Percentiles rank a stretch among this genome's conserved stretches.
These are phyloP conservation scores for Priocnemis perturbator DNA, from an alignment of 2,888 invertebrate species.

Conservation along the genomic window DNA sequence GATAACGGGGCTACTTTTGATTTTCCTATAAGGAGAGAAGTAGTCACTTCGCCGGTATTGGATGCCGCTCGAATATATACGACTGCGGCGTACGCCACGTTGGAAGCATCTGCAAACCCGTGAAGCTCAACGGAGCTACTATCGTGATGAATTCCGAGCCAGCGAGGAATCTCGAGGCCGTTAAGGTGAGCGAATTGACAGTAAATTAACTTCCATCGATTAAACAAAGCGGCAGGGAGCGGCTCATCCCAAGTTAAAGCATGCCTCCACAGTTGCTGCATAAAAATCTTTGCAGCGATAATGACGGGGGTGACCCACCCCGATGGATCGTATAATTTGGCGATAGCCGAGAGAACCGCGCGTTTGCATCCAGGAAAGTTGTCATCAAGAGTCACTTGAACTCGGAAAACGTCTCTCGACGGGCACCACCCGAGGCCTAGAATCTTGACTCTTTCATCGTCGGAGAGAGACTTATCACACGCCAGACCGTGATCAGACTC, in stretches of 20 bases:
- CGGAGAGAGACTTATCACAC: too few relatives aligned
- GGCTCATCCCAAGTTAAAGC: neutral
- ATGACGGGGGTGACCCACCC: too few relatives aligned
- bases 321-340: too few relatives aligned
- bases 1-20: neutral
- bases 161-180: neutral
- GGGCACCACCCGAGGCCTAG: too few relatives aligned
- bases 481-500: neutral
- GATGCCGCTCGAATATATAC: neutral
- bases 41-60: neutral
- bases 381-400: neutral
- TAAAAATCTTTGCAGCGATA: too few relatives aligned
- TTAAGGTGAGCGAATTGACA: neutral
- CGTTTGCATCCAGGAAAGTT: neutral
- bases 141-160: neutral
- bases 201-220: neutral
- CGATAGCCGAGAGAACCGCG: too few relatives aligned
- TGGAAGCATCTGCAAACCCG: constrained; percentile 18
- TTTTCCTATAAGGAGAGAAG: neutral
- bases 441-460: too few relatives aligned
- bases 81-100: constrained; percentile 3
- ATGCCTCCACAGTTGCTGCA: neutral
- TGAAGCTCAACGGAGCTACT: neutral
- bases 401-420: neutral
- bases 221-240: neutral